These are phyloP conservation scores for Stenoptilia bipunctidactyla DNA, from an alignment of 2,888 invertebrate species.

Conservation along the genomic window DNA sequence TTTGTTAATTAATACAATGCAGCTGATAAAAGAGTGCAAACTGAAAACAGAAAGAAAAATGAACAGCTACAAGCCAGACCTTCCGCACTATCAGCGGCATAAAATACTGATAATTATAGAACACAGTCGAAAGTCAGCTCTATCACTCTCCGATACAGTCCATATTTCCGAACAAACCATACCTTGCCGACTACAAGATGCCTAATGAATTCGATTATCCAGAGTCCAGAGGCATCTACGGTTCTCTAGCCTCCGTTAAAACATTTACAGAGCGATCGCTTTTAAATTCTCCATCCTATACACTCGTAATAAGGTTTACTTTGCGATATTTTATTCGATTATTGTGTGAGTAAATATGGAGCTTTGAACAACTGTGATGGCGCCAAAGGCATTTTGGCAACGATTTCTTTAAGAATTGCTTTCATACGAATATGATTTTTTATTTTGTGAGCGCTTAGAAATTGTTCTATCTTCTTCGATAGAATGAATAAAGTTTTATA, in stretches of 20 bases:
- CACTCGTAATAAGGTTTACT: background rate
- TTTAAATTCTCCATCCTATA: too few species aligned
- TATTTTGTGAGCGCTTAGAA: too few species aligned
- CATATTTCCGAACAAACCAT: too few species aligned
- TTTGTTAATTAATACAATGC: too few species aligned
- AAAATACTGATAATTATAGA: conserved; percentile 9
- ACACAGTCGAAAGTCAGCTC: too few species aligned
- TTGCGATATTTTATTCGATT: background rate
- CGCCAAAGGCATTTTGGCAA: conserved; percentile 8
- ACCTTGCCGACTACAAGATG: conserved; percentile 22
- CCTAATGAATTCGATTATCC: conserved; percentile 59
- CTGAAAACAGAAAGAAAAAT: conserved; percentile 19
- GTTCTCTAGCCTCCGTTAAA: conserved; percentile 5
- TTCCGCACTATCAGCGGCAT: conserved; percentile 37
- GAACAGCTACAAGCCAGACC: conserved; percentile 18
- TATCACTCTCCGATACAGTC: too few species aligned
- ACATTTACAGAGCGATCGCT: too few species aligned
- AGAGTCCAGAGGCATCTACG: conserved; percentile 29
- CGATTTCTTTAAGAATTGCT: too few species aligned
- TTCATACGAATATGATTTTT: too few species aligned
- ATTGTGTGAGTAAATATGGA: background rate
- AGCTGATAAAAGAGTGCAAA: too few species aligned
- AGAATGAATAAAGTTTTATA: too few species aligned
- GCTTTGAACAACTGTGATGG: conserved; percentile 6
- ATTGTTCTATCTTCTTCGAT: too few species aligned